phyloP scores from a whole-genome alignment of 2,113 vertebrate species.

The Pygoscelis antarcticus region DNA sequence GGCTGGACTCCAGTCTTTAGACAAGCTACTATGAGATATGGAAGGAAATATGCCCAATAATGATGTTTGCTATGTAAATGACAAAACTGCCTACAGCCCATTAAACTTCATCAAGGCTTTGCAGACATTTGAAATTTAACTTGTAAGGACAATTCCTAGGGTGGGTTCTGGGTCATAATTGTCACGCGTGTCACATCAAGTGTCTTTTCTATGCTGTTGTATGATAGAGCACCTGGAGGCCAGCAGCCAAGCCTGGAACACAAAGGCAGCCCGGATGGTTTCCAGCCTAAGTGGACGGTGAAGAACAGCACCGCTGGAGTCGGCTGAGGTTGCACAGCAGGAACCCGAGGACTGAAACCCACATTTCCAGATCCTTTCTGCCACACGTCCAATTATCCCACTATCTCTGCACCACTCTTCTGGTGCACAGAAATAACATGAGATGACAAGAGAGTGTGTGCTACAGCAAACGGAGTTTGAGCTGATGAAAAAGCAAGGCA shows the following conservation, averaged over 20 bases:
- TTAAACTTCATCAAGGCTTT: neutral
- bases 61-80: neutral
- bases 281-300: neutral
- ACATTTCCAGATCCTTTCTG: neutral
- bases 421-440: accelerated
- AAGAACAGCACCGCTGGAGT: neutral
- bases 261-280: neutral
- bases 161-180: neutral
- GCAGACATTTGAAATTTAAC: neutral
- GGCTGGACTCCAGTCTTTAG: neutral
- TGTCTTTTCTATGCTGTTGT: neutral
- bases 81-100: neutral
- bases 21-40: neutral
- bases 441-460: neutral
- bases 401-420: neutral
- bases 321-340: accelerated
- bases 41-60: slow-evolving; percentile 5
- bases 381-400: neutral
- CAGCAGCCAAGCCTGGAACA: neutral
- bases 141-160: neutral
- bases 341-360: neutral
- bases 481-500: neutral
- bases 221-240: no score
- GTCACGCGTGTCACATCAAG: neutral
- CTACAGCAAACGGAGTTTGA: neutral